Evolutionary conservation across 2,888 invertebrate species (phyloP).

Genomic region (Hydroisotoma schaefferi): DNA sequence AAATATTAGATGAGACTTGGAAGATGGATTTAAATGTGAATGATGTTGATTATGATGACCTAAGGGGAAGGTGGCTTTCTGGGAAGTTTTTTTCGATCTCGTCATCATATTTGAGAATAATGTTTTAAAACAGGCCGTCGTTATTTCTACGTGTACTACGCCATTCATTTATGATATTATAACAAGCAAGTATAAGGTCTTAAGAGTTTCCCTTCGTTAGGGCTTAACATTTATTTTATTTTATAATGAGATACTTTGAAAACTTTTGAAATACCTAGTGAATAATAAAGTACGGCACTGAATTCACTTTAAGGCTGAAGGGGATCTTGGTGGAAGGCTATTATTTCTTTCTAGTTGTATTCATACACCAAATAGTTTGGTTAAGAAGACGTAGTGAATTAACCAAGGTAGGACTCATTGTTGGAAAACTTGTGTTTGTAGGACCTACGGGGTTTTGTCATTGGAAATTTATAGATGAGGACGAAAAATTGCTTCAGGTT

Average conservation of each 20-base stretch:
- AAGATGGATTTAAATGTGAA: slow-evolving; percentile 8
- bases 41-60: slow-evolving; percentile 14
- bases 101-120: too few relatives aligned
- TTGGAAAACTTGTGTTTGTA: slow-evolving; percentile 44
- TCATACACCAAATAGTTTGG: slow-evolving; percentile 2
- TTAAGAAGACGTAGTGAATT: not conserved
- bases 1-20: slow-evolving; percentile 11
- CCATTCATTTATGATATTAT: too few relatives aligned
- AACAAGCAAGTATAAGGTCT: too few relatives aligned
- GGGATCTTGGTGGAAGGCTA: slow-evolving; percentile 2
- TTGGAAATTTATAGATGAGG: slow-evolving; percentile 49
- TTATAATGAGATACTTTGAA: too few relatives aligned
- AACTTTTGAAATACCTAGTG: too few relatives aligned
- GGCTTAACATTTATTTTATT: too few relatives aligned
- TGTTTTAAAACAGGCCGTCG: too few relatives aligned
- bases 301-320: not conserved
- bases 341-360: not conserved
- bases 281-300: too few relatives aligned
- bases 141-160: too few relatives aligned
- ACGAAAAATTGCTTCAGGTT: slow-evolving; percentile 43
- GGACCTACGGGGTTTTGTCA: slow-evolving; percentile 48
- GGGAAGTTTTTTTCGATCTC: slow-evolving; percentile 1
- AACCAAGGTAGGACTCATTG: slow-evolving; percentile 28
- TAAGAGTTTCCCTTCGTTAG: too few relatives aligned
- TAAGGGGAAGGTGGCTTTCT: slow-evolving; percentile 17